Conservation (phyloP, 2,888 invertebrate species). For the Drosophila ezoana region DNA sequence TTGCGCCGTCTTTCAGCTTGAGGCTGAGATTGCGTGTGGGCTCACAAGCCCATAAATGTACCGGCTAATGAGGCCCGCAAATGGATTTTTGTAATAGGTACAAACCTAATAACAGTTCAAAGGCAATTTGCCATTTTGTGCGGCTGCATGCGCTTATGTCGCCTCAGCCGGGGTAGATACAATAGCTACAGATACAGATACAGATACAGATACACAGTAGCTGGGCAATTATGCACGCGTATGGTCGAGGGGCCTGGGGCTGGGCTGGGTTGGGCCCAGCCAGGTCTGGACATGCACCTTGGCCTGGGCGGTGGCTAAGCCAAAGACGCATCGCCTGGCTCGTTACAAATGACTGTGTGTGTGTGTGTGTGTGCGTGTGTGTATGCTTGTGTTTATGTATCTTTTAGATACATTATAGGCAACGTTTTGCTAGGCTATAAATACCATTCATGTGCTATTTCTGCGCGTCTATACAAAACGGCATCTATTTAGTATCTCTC, state of each 20-base stretch:
- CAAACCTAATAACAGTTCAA: slow-evolving; percentile 66
- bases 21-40: slow-evolving; percentile 40
- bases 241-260: neutral
- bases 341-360: slow-evolving; percentile 20
- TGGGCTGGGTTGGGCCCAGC: neutral
- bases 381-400: slow-evolving; percentile 11
- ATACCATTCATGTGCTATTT: slow-evolving; percentile 62
- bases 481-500: slow-evolving; percentile 55
- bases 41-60: slow-evolving; percentile 28
- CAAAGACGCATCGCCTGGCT: slow-evolving; percentile 5
- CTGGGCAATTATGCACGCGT: slow-evolving; percentile 12
- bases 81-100: slow-evolving; percentile 43
- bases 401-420: slow-evolving; percentile 27
- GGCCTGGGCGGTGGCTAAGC: slow-evolving; percentile 18
- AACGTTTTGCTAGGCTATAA: slow-evolving; percentile 48
- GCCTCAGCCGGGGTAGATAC: slow-evolving; percentile 11
- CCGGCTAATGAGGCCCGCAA: slow-evolving; percentile 46
- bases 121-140: slow-evolving; percentile 50
- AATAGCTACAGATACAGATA: neutral
- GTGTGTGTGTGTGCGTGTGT: neutral
- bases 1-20: slow-evolving; percentile 20
- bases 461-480: slow-evolving; percentile 48
- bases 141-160: neutral
- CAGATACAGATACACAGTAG: slow-evolving; percentile 7
- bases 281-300: slow-evolving; percentile 7